These are phyloP conservation scores for Cephus sareptanus DNA, from an alignment of 2,888 invertebrate species.

Conservation along the genomic window DNA sequence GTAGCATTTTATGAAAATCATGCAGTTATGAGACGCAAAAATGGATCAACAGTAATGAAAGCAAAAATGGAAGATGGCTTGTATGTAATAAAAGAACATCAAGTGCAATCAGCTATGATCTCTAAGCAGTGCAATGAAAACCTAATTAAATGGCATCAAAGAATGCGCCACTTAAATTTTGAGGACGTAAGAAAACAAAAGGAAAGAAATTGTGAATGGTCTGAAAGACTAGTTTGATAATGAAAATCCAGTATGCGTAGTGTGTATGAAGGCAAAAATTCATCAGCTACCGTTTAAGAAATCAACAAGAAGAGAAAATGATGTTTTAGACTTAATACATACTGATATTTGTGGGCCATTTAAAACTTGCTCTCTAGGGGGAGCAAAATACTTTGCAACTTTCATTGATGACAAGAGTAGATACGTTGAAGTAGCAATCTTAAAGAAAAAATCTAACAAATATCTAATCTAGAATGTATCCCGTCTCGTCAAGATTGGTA, in stretches of 20 bases:
- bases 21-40: conserved; percentile 28
- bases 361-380: conserved; percentile 8
- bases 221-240: conserved; percentile 1
- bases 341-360: conserved; percentile 22
- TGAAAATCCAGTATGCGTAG: conserved; percentile 7
- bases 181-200: conserved; percentile 10
- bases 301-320: neutral
- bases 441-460: neutral
- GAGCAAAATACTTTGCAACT: conserved; percentile 13
- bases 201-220: conserved; percentile 14
- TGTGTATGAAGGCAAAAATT: conserved; percentile 18
- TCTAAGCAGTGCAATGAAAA: neutral
- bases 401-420: conserved; percentile 14
- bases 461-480: too few relatives aligned
- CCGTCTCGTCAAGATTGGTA: too few relatives aligned
- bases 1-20: conserved; percentile 33
- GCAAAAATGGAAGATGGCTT: conserved; percentile 10
- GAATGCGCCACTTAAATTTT: conserved; percentile 22
- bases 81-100: conserved; percentile 16
- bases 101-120: neutral
- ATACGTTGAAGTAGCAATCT: neutral
- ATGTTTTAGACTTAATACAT: conserved; percentile 22
- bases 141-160: conserved; percentile 18
- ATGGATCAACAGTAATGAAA: conserved; percentile 17
- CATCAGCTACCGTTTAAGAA: conserved; percentile 13